phyloP scores from a whole-genome alignment of 2,797 vertebrate genomes.

The Rhinoraja longicauda region DNA sequence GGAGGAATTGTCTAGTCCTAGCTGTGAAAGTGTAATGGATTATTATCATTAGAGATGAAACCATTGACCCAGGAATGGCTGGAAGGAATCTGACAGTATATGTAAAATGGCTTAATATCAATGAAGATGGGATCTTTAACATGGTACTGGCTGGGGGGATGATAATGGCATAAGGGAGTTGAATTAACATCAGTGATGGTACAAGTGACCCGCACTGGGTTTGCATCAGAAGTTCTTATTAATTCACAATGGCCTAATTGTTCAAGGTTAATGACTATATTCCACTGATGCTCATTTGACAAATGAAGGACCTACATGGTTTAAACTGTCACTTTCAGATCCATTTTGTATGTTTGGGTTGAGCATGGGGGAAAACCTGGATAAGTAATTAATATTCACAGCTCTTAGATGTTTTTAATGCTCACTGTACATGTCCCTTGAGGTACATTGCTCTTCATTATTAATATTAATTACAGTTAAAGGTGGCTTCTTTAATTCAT shows the following conservation, averaged over 20 bases:
- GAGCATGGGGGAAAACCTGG: background rate
- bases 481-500: conserved; percentile 11
- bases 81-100: background rate
- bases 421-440: background rate
- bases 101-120: background rate
- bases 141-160: background rate
- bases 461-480: background rate
- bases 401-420: background rate
- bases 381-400: background rate
- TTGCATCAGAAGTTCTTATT: conserved; percentile 26
- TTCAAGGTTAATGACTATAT: background rate
- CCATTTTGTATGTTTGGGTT: conserved; percentile 27
- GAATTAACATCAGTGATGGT: conserved; percentile 24
- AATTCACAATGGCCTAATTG: conserved; percentile 26
- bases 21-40: background rate
- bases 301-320: background rate
- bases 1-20: background rate
- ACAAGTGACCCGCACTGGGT: background rate
- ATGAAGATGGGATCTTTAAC: background rate
- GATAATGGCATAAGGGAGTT: background rate
- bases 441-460: background rate
- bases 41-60: background rate
- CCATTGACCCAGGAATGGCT: background rate
- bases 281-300: conserved; percentile 1
- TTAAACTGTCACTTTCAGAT: background rate